A percentile compares a stretch with the other conserved stretches of the same genome.
Conservation (phyloP, 1,140 invertebrate genomes). For the Nautilus pompilius region DNA sequence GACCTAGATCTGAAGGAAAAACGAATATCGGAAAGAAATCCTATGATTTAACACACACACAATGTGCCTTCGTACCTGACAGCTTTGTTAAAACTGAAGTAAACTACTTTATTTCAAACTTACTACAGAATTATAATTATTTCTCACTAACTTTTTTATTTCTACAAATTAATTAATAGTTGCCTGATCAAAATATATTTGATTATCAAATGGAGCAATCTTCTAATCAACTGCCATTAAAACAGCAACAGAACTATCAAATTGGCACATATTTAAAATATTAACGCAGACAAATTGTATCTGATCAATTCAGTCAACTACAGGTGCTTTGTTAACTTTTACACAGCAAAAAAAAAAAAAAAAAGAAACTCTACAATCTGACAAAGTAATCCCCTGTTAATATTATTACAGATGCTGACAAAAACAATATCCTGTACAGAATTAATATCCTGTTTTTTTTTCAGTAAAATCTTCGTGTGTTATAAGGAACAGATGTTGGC, state of each 20-base stretch:
- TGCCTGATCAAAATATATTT: no score
- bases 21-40: conserved; percentile 1
- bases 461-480: background rate
- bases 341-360: background rate
- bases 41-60: background rate
- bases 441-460: background rate
- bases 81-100: background rate
- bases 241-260: background rate
- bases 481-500: background rate
- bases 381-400: background rate
- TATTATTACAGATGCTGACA: background rate
- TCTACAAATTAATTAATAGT: no score
- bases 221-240: no score
- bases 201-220: no score
- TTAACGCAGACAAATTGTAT: no score
- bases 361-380: background rate
- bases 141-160: background rate
- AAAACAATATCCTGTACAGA: background rate
- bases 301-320: no score
- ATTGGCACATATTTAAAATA: no score
- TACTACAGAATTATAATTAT: background rate
- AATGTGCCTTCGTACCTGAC: background rate
- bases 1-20: conserved; percentile 24
- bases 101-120: background rate
- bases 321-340: background rate